Evolutionary conservation across 35 echinoderm and acorn worm genomes (phyloP).

Genomic region (Lytechinus variegatus): DNA sequence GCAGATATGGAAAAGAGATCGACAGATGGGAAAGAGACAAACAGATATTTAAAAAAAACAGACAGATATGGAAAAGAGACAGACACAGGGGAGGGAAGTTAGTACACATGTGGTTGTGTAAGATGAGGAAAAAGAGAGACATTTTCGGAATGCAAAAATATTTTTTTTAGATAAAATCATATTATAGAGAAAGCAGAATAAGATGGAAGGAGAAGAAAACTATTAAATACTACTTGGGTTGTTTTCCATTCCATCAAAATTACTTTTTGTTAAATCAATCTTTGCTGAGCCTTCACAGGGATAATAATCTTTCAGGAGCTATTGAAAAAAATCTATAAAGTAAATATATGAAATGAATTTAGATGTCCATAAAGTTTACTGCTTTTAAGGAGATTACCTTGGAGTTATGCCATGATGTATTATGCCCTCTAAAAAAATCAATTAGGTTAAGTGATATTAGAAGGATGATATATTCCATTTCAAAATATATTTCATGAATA

Average conservation of each 20-base stretch:
- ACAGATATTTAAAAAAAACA: no score
- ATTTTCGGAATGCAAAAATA: background rate
- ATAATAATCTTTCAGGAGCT: background rate
- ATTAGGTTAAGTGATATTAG: background rate
- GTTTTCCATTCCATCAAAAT: no score
- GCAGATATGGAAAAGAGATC: background rate
- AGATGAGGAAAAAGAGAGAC: no score
- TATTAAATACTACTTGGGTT: background rate
- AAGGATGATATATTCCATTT: background rate
- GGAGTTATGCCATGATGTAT: background rate
- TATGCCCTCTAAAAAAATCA: background rate
- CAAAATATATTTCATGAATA: background rate
- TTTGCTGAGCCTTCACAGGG: background rate
- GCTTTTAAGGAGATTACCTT: background rate
- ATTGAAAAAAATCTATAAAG: background rate
- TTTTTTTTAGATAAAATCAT: no score
- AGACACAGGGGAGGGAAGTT: no score
- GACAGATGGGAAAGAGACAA: background rate
- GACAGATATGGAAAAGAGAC: no score
- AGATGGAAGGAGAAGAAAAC: background rate
- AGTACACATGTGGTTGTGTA: no score
- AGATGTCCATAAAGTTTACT: background rate
- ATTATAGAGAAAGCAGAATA: background rate
- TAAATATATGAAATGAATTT: background rate
- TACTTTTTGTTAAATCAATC: no score